A percentile compares a stretch with the other conserved stretches of the same genome.
phyloP scores from a whole-genome alignment of 2,113 vertebrate genomes.

The Procavia capensis region DNA sequence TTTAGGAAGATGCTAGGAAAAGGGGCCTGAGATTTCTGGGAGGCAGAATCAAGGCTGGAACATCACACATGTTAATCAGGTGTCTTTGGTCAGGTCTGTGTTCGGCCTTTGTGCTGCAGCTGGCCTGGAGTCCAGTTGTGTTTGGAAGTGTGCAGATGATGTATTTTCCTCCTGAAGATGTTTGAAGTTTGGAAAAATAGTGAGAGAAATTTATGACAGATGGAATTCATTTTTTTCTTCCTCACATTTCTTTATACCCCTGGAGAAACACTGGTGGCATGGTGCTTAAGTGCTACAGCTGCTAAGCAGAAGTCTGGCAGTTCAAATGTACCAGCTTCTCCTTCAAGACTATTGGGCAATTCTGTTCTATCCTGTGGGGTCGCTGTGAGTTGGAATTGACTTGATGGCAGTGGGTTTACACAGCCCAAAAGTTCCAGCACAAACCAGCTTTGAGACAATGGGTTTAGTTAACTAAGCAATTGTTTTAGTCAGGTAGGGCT shows the following conservation, averaged over 20 bases:
- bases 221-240: slow-evolving; percentile 47
- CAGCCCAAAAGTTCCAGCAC: background rate
- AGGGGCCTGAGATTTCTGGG: background rate
- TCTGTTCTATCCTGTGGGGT: too few relatives aligned
- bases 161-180: slow-evolving; percentile 42
- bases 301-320: too few relatives aligned
- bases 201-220: background rate
- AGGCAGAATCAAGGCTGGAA: background rate
- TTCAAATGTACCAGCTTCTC: too few relatives aligned
- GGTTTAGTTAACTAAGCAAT: background rate
- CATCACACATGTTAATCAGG: background rate
- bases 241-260: background rate
- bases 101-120: background rate
- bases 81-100: slow-evolving; percentile 34
- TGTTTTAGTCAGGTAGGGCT: too few relatives aligned
- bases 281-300: too few relatives aligned
- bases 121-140: slow-evolving; percentile 20
- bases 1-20: background rate
- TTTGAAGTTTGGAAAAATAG: slow-evolving; percentile 53
- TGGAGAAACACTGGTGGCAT: too few relatives aligned
- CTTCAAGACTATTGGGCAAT: too few relatives aligned
- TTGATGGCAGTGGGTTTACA: too few relatives aligned
- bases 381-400: too few relatives aligned
- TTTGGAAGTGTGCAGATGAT: slow-evolving; percentile 45
- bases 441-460: background rate